Conservation (phyloP, 2,888 invertebrate genomes). For the Tetranychus truncatus region DNA sequence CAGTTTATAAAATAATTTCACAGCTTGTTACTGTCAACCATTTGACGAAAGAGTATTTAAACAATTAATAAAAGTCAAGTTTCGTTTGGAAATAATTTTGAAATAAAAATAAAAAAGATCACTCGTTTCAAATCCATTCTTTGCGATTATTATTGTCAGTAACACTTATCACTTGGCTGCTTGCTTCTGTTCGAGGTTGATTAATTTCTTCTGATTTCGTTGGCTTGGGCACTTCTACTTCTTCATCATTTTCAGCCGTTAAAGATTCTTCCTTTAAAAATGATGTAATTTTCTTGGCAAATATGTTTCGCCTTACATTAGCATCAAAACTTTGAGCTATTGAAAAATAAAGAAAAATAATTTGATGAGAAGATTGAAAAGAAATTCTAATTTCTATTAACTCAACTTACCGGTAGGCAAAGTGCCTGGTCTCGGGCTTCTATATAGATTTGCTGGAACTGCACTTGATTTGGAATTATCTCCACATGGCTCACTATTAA, state of each 20-base stretch:
- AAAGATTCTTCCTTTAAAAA: slow-evolving; percentile 12
- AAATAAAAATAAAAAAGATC: no score
- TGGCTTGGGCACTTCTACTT: neutral
- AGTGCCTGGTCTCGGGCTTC: neutral
- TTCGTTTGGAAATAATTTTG: no score
- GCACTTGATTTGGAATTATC: slow-evolving; percentile 13
- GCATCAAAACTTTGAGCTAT: slow-evolving; percentile 16
- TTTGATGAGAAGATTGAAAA: neutral
- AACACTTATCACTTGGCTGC: slow-evolving; percentile 4
- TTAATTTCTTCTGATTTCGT: neutral
- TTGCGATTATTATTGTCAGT: neutral
- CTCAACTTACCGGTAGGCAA: neutral
- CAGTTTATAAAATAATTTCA: no score
- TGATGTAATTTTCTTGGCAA: slow-evolving; percentile 15
- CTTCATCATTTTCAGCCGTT: neutral
- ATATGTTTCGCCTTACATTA: slow-evolving; percentile 15
- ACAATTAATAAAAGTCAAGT: no score
- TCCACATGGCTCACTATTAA: slow-evolving; percentile 16
- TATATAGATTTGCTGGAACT: slow-evolving; percentile 12
- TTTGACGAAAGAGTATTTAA: no score
- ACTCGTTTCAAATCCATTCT: neutral
- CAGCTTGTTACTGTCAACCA: no score
- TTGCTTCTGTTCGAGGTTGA: neutral
- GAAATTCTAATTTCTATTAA: neutral
- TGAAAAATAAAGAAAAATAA: neutral